phyloP scores from a whole-genome alignment of 2,797 vertebrate species.

The Parauchenoglanis ngamensis region DNA sequence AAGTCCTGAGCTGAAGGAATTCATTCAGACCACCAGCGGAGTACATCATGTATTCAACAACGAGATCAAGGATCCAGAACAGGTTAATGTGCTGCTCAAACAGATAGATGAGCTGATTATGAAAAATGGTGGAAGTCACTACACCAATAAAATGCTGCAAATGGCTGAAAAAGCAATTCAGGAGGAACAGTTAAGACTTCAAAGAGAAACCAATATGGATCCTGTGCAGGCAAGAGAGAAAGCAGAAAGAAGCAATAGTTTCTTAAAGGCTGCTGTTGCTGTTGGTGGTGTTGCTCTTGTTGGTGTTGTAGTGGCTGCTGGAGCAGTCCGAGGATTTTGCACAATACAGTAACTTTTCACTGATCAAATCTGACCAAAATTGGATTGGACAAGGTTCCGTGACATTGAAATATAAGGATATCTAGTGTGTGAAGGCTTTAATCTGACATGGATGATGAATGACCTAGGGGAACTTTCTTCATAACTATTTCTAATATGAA shows the following conservation, averaged over 20 bases:
- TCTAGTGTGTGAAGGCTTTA: background rate
- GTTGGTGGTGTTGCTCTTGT: background rate
- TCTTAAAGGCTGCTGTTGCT: background rate
- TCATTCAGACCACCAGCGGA: no score
- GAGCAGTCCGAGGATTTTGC: background rate
- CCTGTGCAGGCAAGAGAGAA: background rate
- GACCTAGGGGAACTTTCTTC: no score
- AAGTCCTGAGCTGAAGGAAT: accelerated
- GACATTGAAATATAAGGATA: background rate
- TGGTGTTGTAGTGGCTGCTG: background rate
- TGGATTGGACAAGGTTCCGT: background rate
- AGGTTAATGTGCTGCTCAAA: no score
- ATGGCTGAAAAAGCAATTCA: background rate
- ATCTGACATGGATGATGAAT: no score
- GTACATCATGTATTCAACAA: no score
- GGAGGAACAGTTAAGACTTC: background rate
- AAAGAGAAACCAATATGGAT: background rate
- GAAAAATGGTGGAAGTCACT: no score
- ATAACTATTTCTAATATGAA: no score
- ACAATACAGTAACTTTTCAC: constrained; percentile 1
- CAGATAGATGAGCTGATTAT: no score
- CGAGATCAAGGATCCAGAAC: no score
- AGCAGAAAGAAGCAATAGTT: background rate
- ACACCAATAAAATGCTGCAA: constrained; percentile 16
- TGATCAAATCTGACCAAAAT: background rate